Evolutionary conservation across 2,888 invertebrate species (phyloP).

Genomic region (Allygus modestus): DNA sequence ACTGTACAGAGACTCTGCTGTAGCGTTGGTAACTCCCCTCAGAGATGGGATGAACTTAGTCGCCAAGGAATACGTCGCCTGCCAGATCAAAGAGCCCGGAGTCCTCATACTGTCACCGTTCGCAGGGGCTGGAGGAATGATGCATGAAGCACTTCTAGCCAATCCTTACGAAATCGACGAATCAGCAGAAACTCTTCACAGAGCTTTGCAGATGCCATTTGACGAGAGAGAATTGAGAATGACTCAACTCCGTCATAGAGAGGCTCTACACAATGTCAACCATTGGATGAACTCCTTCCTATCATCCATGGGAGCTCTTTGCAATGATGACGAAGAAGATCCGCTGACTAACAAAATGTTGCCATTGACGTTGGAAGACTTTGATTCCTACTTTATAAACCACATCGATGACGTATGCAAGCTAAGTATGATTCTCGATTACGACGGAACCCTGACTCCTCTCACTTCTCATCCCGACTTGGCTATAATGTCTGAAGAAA

Average conservation of each 20-base stretch:
- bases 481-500: constrained; percentile 74
- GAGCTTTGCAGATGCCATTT: constrained; percentile 74
- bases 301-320: constrained; percentile 73
- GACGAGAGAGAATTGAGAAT: constrained; percentile 74
- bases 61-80: constrained; percentile 75
- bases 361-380: constrained; percentile 73
- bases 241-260: constrained; percentile 74
- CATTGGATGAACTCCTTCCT: constrained; percentile 74
- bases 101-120: constrained; percentile 75
- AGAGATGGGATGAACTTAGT: constrained; percentile 76
- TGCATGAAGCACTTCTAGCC: constrained; percentile 75
- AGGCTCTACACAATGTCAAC: constrained; percentile 73
- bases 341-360: constrained; percentile 72
- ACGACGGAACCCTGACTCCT: constrained; percentile 75
- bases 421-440: constrained; percentile 74
- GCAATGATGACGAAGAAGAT: constrained; percentile 71
- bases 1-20: constrained; percentile 74
- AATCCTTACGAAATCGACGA: constrained; percentile 75
- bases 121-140: constrained; percentile 74
- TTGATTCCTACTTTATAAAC: constrained; percentile 72
- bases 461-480: constrained; percentile 74
- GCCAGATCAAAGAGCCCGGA: constrained; percentile 74
- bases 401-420: constrained; percentile 73
- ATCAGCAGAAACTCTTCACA: constrained; percentile 74
- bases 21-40: constrained; percentile 75